Conservation (phyloP, 2,113 vertebrate genomes). For the Lontra canadensis region DNA sequence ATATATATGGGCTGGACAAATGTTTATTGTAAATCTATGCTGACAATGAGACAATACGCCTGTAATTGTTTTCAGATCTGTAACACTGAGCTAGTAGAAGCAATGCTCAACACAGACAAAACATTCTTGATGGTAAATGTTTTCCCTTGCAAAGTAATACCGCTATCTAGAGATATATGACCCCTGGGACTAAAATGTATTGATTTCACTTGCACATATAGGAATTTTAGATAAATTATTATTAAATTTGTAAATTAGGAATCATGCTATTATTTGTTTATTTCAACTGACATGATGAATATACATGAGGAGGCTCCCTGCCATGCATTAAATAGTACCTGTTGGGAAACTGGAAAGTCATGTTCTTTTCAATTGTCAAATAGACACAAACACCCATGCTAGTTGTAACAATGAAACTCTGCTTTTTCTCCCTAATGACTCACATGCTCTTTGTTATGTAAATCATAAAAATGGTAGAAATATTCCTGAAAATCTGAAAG, state of each 20-base stretch:
- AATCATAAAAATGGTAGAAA: neutral
- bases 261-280: neutral
- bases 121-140: neutral
- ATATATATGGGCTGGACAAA: neutral
- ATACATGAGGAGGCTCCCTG: neutral
- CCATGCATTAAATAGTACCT: neutral
- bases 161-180: neutral
- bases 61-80: neutral
- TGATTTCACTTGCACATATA: neutral
- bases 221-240: constrained; percentile 3
- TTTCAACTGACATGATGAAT: neutral
- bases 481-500: neutral
- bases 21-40: neutral
- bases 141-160: neutral
- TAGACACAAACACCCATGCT: neutral
- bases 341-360: neutral
- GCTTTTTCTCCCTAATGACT: neutral
- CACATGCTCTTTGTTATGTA: neutral
- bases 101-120: neutral
- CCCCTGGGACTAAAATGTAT: neutral
- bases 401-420: neutral
- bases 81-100: neutral
- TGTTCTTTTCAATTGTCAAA: neutral
- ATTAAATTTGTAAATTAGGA: neutral
- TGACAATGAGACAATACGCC: neutral